Conservation (phyloP, 2,113 vertebrate species). For the Pseudopipra pipra region DNA sequence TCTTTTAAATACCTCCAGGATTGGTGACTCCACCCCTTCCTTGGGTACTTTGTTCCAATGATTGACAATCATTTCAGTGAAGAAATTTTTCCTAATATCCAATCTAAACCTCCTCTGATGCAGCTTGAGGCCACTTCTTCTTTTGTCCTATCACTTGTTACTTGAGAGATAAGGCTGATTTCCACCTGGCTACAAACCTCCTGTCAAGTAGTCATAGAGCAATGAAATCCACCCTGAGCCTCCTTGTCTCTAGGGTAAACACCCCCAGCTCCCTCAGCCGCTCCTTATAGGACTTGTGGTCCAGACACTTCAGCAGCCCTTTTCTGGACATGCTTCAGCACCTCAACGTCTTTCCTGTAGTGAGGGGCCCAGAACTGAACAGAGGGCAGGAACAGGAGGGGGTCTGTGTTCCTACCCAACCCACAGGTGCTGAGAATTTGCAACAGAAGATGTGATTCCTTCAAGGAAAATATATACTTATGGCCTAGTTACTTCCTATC, state of each 20-base stretch:
- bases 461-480: neutral
- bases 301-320: neutral
- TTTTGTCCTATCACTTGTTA: neutral
- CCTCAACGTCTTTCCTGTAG: neutral
- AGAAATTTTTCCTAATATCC: neutral
- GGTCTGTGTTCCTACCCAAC: neutral
- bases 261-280: neutral
- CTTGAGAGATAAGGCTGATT: accelerated
- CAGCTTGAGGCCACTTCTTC: neutral
- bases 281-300: neutral
- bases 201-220: neutral
- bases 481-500: neutral
- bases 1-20: neutral
- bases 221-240: too few species aligned
- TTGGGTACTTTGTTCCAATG: neutral
- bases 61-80: neutral
- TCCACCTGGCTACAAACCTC: accelerated
- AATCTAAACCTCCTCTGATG: neutral
- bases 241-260: neutral
- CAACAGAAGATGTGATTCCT: neutral
- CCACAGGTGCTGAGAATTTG: neutral
- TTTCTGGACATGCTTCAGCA: accelerated
- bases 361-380: neutral
- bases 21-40: neutral
- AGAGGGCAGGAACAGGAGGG: neutral